These are phyloP conservation scores for Gambusia affinis DNA, from an alignment of 2,113 vertebrate genomes.

Conservation along the genomic window DNA sequence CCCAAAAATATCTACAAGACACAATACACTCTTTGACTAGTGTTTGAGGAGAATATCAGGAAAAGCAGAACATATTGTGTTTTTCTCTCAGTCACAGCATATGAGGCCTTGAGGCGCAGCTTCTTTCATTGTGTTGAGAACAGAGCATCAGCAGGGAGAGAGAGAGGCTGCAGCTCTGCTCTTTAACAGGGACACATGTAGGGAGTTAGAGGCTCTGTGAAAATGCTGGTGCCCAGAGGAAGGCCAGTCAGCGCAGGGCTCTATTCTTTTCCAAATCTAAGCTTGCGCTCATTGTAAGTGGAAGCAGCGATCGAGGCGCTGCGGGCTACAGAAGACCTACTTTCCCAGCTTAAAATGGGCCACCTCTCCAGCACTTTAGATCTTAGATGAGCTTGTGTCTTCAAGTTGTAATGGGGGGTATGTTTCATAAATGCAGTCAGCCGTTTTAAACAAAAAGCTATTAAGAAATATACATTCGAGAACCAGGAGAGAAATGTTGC, in stretches of 20 bases:
- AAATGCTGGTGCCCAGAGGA: constrained; percentile 72
- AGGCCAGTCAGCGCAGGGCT: constrained; percentile 52
- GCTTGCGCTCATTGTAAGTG: constrained; percentile 68
- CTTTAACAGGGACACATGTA: constrained; percentile 56
- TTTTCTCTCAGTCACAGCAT: constrained; percentile 43
- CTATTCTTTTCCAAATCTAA: constrained; percentile 64
- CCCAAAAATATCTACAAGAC: not conserved
- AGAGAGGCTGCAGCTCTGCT: constrained; percentile 46
- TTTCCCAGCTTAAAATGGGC: constrained; percentile 77
- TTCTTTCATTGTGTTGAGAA: constrained; percentile 68
- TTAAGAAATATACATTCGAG: constrained; percentile 11
- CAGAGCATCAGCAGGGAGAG: constrained; percentile 30
- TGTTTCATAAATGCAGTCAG: constrained; percentile 28
- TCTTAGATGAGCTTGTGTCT: constrained; percentile 51
- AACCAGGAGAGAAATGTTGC: not conserved
- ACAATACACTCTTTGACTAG: not conserved
- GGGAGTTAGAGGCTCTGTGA: constrained; percentile 69
- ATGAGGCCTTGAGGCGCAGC: constrained; percentile 29
- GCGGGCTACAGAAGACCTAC: constrained; percentile 80
- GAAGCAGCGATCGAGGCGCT: constrained; percentile 72
- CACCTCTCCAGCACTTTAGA: constrained; percentile 63
- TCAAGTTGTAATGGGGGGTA: constrained; percentile 39
- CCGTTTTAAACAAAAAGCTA: constrained; percentile 14
- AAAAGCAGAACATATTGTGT: constrained; percentile 23
- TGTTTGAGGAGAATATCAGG: not conserved